phyloP scores from a whole-genome alignment of 2,888 invertebrate genomes.

The Ariolimax columbianus region DNA sequence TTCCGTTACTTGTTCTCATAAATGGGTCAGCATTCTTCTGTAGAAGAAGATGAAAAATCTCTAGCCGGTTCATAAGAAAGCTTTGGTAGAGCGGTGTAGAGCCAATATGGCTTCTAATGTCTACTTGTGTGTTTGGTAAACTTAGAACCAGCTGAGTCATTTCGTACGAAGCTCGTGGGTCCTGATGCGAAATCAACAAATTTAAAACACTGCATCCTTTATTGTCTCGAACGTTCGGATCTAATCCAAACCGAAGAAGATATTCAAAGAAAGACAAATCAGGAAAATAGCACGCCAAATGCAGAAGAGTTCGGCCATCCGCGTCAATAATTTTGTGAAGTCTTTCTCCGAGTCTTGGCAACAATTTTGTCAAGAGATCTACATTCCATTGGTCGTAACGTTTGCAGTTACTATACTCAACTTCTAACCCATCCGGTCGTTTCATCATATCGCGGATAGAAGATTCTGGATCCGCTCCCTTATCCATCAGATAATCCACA shows the following conservation, averaged over 20 bases:
- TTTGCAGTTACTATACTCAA: conserved; percentile 16
- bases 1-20: conserved; percentile 39
- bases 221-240: conserved; percentile 45
- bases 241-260: conserved; percentile 28
- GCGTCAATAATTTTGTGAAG: conserved; percentile 36
- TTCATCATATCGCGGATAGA: conserved; percentile 48
- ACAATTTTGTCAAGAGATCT: conserved; percentile 35
- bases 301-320: conserved; percentile 49
- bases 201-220: conserved; percentile 38
- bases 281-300: conserved; percentile 47
- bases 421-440: conserved; percentile 43
- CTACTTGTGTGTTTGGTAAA: conserved; percentile 40
- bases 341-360: conserved; percentile 41
- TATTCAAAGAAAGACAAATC: conserved; percentile 46
- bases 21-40: conserved; percentile 38
- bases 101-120: conserved; percentile 36
- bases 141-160: conserved; percentile 36
- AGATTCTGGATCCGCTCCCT: conserved; percentile 47
- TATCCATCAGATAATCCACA: conserved; percentile 40
- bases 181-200: conserved; percentile 43
- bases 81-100: conserved; percentile 41
- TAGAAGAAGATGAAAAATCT: conserved; percentile 46
- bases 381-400: conserved; percentile 39
- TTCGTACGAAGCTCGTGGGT: conserved; percentile 11
- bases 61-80: conserved; percentile 44